Base-by-base conservation (phyloP, 2,888 invertebrate genomes). In the Nudaria mundana region DNA sequence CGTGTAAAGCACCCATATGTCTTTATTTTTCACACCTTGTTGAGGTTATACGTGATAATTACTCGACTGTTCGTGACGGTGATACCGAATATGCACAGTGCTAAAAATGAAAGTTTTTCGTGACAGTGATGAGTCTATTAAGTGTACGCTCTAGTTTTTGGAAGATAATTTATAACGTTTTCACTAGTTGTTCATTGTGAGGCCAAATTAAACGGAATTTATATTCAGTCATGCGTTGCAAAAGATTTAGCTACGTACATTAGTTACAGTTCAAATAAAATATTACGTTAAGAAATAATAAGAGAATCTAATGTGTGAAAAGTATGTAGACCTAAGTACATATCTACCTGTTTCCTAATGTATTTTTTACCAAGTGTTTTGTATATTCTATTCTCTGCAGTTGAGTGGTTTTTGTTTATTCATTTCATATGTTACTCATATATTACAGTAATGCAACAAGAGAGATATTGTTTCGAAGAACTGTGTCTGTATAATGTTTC, bases 41-140 rank as follows among this genome's bases (percentile, higher is more conserved):
- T 59, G 52, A 39, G 47, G 60, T 30, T 44, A 23, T 29, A 42
- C 47, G 44, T 52, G 49, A 31, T 59, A 62, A 63, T 59, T 59
- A 49, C 28, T 43, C 42, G 45, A 40, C 22, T 14, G 12, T 23
- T 41, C 37, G 52, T 45, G 41, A 39, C 30, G 5, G 48, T 48
- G 47, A 48, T 44, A n/a, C n/a, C n/a, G n/a, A n/a, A n/a, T n/a
- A 44, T 54, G 48, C 47, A 38, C 45, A n/a, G 32, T 46, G 38
- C 26, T 48, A 55, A 62, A 58, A 62, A 58, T 44, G 63, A 58
- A 58, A 58, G 60, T 59, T 30, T 59, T 55, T 52, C 45, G 47
- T 58, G n/a, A n/a, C n/a, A n/a, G n/a, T n/a, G 60, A 44, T 42
- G 25, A 20, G 20, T 20, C 31, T 41, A 42, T 44, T 53, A 38